phyloP scores from a whole-genome alignment of 2,888 invertebrate genomes.

The Drosophila emarginata region DNA sequence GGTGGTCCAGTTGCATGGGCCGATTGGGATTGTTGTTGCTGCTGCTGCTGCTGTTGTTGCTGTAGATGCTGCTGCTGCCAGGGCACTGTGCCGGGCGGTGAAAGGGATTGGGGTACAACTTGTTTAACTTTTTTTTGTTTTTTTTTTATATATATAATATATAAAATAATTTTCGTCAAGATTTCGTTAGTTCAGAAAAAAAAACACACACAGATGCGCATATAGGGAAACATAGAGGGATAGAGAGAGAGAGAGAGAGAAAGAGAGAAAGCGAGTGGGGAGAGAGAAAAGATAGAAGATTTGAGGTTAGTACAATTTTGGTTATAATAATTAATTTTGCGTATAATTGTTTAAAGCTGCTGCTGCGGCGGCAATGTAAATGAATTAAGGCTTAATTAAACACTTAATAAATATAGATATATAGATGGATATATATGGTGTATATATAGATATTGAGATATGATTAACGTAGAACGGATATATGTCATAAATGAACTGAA shows the following conservation, averaged over 20 bases:
- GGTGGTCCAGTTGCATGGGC: slow-evolving; percentile 84
- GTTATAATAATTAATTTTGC: slow-evolving; percentile 24
- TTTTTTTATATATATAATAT: too few relatives aligned
- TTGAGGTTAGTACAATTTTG: slow-evolving; percentile 31
- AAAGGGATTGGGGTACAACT: slow-evolving; percentile 86
- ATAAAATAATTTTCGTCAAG: background rate
- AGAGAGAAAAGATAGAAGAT: slow-evolving; percentile 23
- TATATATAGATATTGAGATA: background rate
- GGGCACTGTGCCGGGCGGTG: slow-evolving; percentile 86
- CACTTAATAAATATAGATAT: slow-evolving; percentile 20
- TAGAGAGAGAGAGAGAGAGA: slow-evolving; percentile 28
- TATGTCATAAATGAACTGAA: background rate
- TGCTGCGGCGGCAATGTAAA: background rate
- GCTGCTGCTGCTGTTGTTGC: slow-evolving; percentile 83
- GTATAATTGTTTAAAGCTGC: background rate
- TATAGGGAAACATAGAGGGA: background rate
- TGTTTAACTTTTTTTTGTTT: slow-evolving; percentile 85
- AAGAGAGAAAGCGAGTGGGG: slow-evolving; percentile 22
- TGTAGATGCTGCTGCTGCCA: slow-evolving; percentile 84
- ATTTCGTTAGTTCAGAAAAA: background rate
- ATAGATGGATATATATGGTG: background rate
- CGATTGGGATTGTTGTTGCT: slow-evolving; percentile 71
- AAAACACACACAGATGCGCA: background rate
- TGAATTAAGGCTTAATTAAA: slow-evolving; percentile 13
- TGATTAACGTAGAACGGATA: background rate